Conservation (phyloP, 2,113 vertebrate species). For the Alligator mississippiensis region DNA sequence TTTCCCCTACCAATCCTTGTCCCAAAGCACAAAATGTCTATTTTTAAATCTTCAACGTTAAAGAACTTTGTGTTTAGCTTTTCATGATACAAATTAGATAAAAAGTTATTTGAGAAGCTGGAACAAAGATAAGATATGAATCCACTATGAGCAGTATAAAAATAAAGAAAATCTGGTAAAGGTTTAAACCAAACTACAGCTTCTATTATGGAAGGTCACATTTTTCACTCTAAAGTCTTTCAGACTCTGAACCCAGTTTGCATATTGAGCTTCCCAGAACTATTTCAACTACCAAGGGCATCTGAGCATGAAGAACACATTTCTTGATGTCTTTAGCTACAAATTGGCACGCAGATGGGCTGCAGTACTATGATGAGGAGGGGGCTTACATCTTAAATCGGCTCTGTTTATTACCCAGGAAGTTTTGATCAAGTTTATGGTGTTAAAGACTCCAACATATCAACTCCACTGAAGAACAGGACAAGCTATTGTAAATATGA, state of each 20-base stretch:
- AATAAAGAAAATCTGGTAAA: conserved; percentile 1
- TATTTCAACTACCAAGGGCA: conserved; percentile 72
- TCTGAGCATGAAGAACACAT: conserved; percentile 81
- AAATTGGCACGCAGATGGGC: conserved; percentile 80
- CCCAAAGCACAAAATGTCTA: neutral
- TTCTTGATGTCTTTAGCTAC: conserved; percentile 80
- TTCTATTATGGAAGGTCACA: conserved; percentile 74
- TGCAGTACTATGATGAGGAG: conserved; percentile 54
- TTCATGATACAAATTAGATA: neutral
- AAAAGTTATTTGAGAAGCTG: neutral
- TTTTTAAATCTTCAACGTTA: neutral
- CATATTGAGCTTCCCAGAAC: conserved; percentile 79
- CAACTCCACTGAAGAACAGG: conserved; percentile 79
- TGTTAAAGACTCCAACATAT: conserved; percentile 81
- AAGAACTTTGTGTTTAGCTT: neutral
- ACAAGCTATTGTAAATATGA: conserved; percentile 84
- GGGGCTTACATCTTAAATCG: conserved; percentile 70
- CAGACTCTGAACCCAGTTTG: conserved; percentile 74
- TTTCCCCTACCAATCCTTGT: neutral
- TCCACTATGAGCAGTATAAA: conserved; percentile 19
- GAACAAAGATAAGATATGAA: neutral
- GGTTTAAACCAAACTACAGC: conserved; percentile 27
- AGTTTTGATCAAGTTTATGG: conserved; percentile 85
- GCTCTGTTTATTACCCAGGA: conserved; percentile 81
- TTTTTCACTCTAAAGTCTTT: conserved; percentile 73